Evolutionary conservation across 2,113 vertebrate genomes (phyloP).

Genomic region (Nothocercus nigrocapillus): DNA sequence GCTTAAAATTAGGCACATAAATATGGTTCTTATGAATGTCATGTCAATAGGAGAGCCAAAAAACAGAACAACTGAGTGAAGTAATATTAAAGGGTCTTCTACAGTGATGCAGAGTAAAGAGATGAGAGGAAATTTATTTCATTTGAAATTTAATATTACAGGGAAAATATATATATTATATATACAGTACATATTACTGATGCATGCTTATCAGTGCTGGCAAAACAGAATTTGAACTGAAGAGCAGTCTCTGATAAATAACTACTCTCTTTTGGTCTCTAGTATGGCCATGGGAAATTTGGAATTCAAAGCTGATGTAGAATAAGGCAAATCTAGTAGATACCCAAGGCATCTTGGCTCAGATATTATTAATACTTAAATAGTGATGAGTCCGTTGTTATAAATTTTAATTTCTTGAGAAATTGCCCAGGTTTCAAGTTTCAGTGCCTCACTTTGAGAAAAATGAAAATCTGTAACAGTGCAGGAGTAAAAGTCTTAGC

Average conservation of each 20-base stretch:
- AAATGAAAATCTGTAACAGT: background rate
- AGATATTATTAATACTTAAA: background rate
- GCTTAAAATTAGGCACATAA: constrained; percentile 30
- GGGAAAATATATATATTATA: background rate
- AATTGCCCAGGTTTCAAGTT: background rate
- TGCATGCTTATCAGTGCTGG: background rate
- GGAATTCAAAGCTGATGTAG: background rate
- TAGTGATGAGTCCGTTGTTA: background rate
- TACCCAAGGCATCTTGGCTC: background rate
- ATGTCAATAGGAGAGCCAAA: background rate
- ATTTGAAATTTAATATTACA: constrained; percentile 39
- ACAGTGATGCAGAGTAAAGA: background rate
- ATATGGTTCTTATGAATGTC: background rate
- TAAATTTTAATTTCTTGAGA: background rate
- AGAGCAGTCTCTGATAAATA: background rate
- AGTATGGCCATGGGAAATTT: background rate
- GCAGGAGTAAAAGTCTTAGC: background rate
- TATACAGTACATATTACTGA: background rate
- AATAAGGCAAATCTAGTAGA: background rate
- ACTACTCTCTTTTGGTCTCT: background rate
- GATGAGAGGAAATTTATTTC: background rate
- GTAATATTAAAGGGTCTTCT: background rate
- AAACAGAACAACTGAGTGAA: constrained; percentile 23
- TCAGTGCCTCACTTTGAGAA: background rate
- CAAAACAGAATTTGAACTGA: background rate